Percentiles rank a stretch among this genome's conserved stretches.
Evolutionary conservation across 2,797 vertebrate species (phyloP).

Genomic region (Acipenser ruthenus): DNA sequence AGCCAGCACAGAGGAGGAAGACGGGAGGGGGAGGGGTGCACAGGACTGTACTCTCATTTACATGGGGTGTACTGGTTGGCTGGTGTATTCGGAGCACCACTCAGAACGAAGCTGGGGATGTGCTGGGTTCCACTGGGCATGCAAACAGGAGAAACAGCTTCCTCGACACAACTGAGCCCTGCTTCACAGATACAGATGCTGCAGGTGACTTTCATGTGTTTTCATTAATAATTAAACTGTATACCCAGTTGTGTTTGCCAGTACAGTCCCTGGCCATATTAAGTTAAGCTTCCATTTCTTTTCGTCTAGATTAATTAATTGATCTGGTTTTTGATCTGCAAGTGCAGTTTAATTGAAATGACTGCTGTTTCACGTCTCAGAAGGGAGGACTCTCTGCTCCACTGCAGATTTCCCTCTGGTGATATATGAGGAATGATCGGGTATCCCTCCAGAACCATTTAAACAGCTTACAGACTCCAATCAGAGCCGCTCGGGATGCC

Average conservation of each 20-base stretch:
- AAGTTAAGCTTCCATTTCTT: neutral
- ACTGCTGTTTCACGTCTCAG: too few relatives aligned
- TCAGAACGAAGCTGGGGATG: slow-evolving; percentile 31
- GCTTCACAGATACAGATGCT: neutral
- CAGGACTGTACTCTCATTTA: slow-evolving; percentile 45
- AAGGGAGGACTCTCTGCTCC: too few relatives aligned
- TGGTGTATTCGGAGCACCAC: slow-evolving; percentile 59
- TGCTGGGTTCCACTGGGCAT: slow-evolving; percentile 15
- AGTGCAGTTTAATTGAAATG: too few relatives aligned
- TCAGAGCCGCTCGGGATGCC: too few relatives aligned
- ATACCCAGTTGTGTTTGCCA: neutral
- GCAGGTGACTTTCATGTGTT: neutral
- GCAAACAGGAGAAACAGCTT: neutral
- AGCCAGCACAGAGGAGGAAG: slow-evolving; percentile 43
- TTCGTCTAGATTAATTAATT: too few relatives aligned
- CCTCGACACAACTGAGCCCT: neutral
- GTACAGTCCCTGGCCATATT: neutral
- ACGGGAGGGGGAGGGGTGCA: slow-evolving; percentile 5
- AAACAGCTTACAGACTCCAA: too few relatives aligned
- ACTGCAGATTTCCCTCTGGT: too few relatives aligned
- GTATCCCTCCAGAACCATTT: too few relatives aligned
- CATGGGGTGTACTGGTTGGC: slow-evolving; percentile 63
- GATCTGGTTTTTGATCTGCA: too few relatives aligned
- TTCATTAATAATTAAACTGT: neutral
- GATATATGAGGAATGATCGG: too few relatives aligned